Percentiles rank a stretch among this genome's conserved stretches.
These are phyloP conservation scores for Gymnocephalus cernua DNA, from an alignment of 2,113 vertebrate genomes.

Conservation along the genomic window DNA sequence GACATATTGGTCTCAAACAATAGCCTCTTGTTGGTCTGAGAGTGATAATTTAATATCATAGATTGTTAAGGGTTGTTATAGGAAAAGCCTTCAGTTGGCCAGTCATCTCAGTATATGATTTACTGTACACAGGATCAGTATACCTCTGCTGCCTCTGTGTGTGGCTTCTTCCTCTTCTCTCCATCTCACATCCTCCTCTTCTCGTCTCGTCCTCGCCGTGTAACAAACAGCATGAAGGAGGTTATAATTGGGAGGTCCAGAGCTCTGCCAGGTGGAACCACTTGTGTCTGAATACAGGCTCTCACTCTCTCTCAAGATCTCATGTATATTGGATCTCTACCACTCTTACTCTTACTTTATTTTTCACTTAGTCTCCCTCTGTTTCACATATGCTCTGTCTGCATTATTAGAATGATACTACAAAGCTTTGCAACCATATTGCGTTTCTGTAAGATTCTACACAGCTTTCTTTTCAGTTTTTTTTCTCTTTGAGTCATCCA, in stretches of 20 bases:
- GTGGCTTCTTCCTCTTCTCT: constrained; percentile 57
- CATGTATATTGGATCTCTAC: constrained; percentile 57
- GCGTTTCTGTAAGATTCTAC: background rate
- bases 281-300: constrained; percentile 81
- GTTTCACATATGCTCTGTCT: background rate
- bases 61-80: background rate
- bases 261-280: constrained; percentile 86
- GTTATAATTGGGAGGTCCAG: constrained; percentile 82
- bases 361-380: constrained; percentile 48
- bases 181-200: constrained; percentile 42
- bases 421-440: constrained; percentile 3
- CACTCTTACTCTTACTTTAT: constrained; percentile 51
- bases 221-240: constrained; percentile 74
- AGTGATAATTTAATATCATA: background rate
- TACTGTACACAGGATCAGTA: constrained; percentile 21
- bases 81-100: background rate
- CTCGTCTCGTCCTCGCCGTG: constrained; percentile 40
- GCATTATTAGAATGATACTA: background rate
- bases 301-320: constrained; percentile 78
- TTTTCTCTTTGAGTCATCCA: constrained; percentile 26
- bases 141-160: constrained; percentile 32
- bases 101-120: background rate
- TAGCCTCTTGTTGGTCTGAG: background rate
- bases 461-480: background rate
- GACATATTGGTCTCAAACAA: background rate